Conservation (phyloP, 2,797 vertebrate genomes). For the Peromyscus nudipes region DNA sequence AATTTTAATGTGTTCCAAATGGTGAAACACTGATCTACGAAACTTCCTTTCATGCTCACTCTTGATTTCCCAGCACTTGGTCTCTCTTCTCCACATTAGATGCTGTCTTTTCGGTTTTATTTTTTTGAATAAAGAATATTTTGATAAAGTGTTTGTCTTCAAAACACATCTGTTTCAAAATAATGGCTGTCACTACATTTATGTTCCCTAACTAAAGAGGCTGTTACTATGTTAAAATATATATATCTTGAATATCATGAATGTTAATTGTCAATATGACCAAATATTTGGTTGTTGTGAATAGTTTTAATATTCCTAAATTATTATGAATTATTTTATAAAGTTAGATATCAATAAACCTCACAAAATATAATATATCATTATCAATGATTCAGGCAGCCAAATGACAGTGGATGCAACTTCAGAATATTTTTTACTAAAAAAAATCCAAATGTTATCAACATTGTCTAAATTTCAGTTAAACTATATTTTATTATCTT, state of each 20-base stretch:
- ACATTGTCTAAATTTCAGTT: not conserved
- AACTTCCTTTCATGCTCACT: not conserved
- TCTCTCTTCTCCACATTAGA: not conserved
- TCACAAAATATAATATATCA: not conserved
- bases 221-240: not conserved
- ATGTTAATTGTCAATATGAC: not conserved
- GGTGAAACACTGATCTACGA: not conserved
- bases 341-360: not conserved
- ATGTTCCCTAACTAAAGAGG: not conserved
- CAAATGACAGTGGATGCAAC: not conserved
- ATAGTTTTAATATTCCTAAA: not conserved
- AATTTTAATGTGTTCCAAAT: not conserved
- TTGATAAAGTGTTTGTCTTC: not conserved
- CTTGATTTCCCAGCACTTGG: not conserved
- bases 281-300: not conserved
- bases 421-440: not conserved
- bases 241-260: not conserved
- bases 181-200: not conserved
- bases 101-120: not conserved
- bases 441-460: not conserved
- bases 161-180: not conserved
- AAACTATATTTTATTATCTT: not conserved
- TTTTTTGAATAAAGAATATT: not conserved
- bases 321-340: not conserved
- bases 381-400: not conserved